Evolutionary conservation across 2,797 vertebrate species (phyloP).

Genomic region (Denticeps clupeoides): DNA sequence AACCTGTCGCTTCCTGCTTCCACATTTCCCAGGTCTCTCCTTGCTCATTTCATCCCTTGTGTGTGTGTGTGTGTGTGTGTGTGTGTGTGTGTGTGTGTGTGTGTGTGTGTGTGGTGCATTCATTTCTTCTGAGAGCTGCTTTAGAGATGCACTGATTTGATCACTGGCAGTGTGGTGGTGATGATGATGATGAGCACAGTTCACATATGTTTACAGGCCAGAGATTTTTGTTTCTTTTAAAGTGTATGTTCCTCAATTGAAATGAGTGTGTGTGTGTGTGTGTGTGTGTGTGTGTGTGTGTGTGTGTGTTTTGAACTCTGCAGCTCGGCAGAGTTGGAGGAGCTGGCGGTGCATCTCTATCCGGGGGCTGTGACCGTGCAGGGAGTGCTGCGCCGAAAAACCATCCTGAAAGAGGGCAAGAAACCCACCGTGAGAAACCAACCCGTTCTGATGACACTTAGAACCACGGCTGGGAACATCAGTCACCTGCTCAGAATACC

Average conservation of each 20-base stretch:
- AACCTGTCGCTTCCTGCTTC: slow-evolving; percentile 4
- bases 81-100: slow-evolving; percentile 1
- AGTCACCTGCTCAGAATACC: too few species aligned
- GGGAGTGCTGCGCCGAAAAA: slow-evolving; percentile 91
- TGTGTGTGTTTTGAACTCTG: slow-evolving; percentile 7
- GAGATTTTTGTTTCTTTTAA: background rate
- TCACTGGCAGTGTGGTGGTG: too few species aligned
- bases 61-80: background rate
- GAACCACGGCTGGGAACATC: too few species aligned
- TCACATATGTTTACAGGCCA: background rate
- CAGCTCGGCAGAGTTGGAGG: slow-evolving; percentile 92
- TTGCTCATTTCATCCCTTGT: too few species aligned
- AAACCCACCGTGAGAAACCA: slow-evolving; percentile 82
- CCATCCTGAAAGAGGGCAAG: slow-evolving; percentile 93
- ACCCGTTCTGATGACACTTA: background rate
- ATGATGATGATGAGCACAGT: too few species aligned
- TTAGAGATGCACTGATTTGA: too few species aligned
- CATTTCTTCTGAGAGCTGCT: too few species aligned
- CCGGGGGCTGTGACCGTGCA: slow-evolving; percentile 91
- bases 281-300: slow-evolving; percentile 12
- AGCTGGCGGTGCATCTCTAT: slow-evolving; percentile 90
- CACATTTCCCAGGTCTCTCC: slow-evolving; percentile 19
- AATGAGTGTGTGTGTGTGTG: background rate
- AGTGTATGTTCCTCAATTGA: background rate
- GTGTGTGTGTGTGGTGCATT: background rate